These are phyloP conservation scores for Brachionus calyciflorus DNA, from an alignment of 1,140 invertebrate species.

Conservation along the genomic window DNA sequence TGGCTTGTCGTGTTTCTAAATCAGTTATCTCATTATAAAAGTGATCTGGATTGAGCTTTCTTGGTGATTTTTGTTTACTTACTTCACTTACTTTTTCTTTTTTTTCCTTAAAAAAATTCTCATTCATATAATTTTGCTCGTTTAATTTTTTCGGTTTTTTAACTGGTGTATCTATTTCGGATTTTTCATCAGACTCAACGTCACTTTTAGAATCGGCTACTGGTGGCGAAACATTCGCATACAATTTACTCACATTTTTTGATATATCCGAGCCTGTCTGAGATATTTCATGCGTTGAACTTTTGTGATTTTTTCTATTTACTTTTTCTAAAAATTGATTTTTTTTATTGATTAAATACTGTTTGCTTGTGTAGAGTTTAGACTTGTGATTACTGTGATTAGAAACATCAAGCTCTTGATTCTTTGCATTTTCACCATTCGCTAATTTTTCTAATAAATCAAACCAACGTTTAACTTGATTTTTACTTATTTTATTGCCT, in stretches of 20 bases:
- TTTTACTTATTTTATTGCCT: constrained; percentile 42
- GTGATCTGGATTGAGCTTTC: background rate
- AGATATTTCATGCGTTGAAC: background rate
- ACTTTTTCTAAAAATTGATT: constrained; percentile 15
- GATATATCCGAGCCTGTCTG: background rate
- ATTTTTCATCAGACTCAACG: background rate
- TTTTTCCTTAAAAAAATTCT: background rate
- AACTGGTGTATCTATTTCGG: too few species aligned
- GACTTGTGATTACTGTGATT: background rate
- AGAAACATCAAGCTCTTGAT: background rate
- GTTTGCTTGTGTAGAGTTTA: background rate
- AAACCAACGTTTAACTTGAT: constrained; percentile 37
- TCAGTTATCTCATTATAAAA: constrained; percentile 44
- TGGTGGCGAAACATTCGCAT: constrained; percentile 7
- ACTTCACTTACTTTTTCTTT: too few species aligned
- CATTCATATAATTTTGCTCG: background rate
- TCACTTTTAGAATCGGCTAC: background rate
- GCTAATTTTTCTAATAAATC: constrained; percentile 19
- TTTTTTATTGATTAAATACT: constrained; percentile 38
- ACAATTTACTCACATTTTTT: background rate
- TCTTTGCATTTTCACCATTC: background rate
- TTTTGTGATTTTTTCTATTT: background rate
- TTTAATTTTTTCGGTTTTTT: too few species aligned
- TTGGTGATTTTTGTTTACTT: background rate
- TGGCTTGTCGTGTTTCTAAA: constrained; percentile 10